phyloP scores from a whole-genome alignment of 2,888 invertebrate species.

The Scaptodrosophila latifasciaeformis region DNA sequence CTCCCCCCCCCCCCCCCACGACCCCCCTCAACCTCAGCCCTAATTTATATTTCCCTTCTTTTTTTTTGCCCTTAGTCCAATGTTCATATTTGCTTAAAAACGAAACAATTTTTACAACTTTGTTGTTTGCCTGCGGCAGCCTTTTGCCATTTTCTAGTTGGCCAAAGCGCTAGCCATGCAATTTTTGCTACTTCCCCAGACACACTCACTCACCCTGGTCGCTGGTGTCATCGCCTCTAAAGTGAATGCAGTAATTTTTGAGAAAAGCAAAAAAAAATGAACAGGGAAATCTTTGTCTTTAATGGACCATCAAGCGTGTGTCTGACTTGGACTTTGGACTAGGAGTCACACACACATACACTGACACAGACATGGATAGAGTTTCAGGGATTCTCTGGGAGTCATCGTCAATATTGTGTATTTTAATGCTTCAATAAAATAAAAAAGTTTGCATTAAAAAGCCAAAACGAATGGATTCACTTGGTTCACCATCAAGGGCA shows the following conservation, averaged over 20 bases:
- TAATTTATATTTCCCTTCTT: slow-evolving; percentile 1
- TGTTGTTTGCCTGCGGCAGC: slow-evolving; percentile 65
- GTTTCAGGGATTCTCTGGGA: no score
- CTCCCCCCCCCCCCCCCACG: neutral
- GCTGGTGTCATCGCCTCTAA: slow-evolving; percentile 37
- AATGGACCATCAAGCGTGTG: slow-evolving; percentile 67
- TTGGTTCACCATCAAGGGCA: no score
- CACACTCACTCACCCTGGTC: slow-evolving; percentile 4
- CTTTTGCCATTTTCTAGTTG: slow-evolving; percentile 54
- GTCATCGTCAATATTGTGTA: slow-evolving; percentile 60
- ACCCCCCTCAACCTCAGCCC: slow-evolving; percentile 2
- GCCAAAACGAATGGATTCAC: slow-evolving; percentile 17
- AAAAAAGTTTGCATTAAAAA: slow-evolving; percentile 69
- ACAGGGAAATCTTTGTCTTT: slow-evolving; percentile 71
- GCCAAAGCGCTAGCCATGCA: neutral
- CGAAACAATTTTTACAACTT: slow-evolving; percentile 72
- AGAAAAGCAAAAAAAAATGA: slow-evolving; percentile 50
- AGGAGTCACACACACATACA: no score
- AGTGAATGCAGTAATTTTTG: slow-evolving; percentile 63
- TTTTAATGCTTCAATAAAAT: slow-evolving; percentile 73
- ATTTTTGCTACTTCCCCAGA: no score
- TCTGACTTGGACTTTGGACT: slow-evolving; percentile 11
- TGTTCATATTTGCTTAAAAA: slow-evolving; percentile 47
- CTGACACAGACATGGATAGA: no score
- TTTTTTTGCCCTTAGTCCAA: slow-evolving; percentile 11